A percentile compares a stretch with the other conserved stretches of the same genome.
These are phyloP conservation scores for Lithobates pipiens DNA, from an alignment of 2,797 vertebrate species.

Conservation along the genomic window DNA sequence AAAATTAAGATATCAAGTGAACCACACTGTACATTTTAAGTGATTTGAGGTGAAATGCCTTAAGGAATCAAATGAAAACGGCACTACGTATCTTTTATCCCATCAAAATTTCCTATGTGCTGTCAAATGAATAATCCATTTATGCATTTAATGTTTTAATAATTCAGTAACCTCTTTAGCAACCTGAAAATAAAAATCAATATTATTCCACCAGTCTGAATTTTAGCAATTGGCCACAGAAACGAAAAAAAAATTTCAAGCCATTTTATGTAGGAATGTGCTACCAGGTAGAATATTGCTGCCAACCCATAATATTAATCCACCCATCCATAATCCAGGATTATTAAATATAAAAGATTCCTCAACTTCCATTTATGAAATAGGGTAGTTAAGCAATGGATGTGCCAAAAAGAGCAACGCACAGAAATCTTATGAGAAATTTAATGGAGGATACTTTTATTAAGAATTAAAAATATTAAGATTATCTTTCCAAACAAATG, in stretches of 20 bases:
- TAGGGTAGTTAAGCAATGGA: neutral
- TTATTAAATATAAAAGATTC: neutral
- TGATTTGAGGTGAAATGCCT: neutral
- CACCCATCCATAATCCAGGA: neutral
- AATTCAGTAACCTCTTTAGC: neutral
- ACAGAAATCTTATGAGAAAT: neutral
- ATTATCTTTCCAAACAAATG: too few species aligned
- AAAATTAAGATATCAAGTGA: neutral
- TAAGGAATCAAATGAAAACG: neutral
- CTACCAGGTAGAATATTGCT: neutral
- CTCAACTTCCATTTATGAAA: too few species aligned
- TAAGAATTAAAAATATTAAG: too few species aligned
- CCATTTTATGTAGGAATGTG: neutral
- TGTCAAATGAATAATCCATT: neutral
- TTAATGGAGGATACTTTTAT: too few species aligned
- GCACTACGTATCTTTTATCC: neutral
- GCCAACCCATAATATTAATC: neutral
- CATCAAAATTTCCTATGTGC: neutral
- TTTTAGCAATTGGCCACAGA: neutral
- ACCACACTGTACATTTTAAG: neutral
- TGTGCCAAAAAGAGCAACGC: neutral
- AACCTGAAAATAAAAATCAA: neutral
- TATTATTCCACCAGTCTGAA: neutral
- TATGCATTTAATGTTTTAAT: neutral
- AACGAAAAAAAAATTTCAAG: neutral